Evolutionary conservation across 2,888 invertebrate species (phyloP).

Genomic region (Eristalinus sepulchralis): DNA sequence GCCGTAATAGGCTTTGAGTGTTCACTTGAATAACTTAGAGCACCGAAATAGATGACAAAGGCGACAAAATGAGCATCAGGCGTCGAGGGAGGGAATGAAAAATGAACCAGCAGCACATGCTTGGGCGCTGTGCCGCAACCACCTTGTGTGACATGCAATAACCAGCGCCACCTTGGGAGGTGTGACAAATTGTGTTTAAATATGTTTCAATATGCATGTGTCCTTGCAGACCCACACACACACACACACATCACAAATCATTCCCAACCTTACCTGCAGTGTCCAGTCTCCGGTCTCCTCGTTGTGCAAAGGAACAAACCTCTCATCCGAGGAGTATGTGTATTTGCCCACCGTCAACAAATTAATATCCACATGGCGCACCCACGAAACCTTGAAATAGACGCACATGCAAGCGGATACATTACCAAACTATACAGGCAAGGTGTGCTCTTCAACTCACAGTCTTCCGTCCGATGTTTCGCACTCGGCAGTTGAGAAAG

Average conservation of each 20-base stretch:
- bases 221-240: neutral
- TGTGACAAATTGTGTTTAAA: neutral
- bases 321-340: slow-evolving; percentile 73
- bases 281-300: slow-evolving; percentile 73
- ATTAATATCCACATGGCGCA: slow-evolving; percentile 73
- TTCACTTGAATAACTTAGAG: neutral
- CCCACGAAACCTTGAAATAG: slow-evolving; percentile 72
- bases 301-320: slow-evolving; percentile 72
- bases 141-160: neutral
- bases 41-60: neutral
- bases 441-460: slow-evolving; percentile 82
- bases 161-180: neutral
- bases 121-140: neutral
- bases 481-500: slow-evolving; percentile 90
- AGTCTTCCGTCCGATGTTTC: slow-evolving; percentile 91
- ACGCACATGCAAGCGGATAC: neutral
- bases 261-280: slow-evolving; percentile 62
- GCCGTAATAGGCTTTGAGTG: neutral
- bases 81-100: neutral
- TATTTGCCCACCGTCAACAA: slow-evolving; percentile 73
- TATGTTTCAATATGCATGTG: neutral
- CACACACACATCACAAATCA: neutral
- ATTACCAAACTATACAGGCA: neutral
- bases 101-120: neutral
- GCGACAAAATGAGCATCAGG: neutral